Evolutionary conservation across 2,797 vertebrate genomes (phyloP).

Genomic region (Malurus splendens): DNA sequence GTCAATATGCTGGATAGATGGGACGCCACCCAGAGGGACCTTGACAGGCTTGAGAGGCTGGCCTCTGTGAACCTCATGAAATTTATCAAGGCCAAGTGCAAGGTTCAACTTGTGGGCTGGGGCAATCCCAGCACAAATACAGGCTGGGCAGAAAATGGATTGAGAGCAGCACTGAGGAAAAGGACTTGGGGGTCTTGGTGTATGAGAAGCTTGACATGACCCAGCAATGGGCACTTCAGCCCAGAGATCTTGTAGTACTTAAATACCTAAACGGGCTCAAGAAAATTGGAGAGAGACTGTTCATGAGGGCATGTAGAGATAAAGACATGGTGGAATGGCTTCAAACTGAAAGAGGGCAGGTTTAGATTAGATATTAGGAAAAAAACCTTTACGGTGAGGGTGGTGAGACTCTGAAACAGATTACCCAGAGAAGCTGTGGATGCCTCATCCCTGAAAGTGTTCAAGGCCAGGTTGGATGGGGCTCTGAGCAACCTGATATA

Average conservation of each 20-base stretch:
- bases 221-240: neutral
- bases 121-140: neutral
- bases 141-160: neutral
- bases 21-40: neutral
- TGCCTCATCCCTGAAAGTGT: neutral
- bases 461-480: neutral
- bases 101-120: neutral
- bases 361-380: neutral
- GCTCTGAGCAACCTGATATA: neutral
- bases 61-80: neutral
- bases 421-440: neutral
- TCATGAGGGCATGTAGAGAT: neutral
- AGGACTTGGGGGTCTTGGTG: neutral
- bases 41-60: neutral
- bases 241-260: neutral
- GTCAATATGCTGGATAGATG: neutral
- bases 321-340: neutral
- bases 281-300: neutral
- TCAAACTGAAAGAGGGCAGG: neutral
- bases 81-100: neutral
- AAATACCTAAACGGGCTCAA: neutral
- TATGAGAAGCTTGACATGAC: neutral
- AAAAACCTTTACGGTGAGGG: neutral
- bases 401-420: neutral
- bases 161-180: neutral